Conservation (phyloP, 2,113 vertebrate species). For the Daboia siamensis region DNA sequence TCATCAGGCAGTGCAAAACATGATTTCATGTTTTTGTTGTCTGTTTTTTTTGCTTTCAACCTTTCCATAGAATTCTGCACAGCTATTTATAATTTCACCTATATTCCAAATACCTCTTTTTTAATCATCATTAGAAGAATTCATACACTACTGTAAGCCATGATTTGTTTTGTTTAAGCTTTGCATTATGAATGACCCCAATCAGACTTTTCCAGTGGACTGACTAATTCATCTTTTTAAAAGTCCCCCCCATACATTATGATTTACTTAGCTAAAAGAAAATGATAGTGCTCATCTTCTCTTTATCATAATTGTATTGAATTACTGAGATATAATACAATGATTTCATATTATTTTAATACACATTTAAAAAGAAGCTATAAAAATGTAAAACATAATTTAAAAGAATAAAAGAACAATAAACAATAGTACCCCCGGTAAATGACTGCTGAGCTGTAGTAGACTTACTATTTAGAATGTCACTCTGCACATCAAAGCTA, state of each 20-base stretch:
- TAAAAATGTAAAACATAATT: background rate
- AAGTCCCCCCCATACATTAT: background rate
- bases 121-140: background rate
- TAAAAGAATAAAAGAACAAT: background rate
- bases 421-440: background rate
- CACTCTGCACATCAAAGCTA: background rate
- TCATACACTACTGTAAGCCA: background rate
- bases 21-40: background rate
- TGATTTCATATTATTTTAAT: background rate
- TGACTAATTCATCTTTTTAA: background rate
- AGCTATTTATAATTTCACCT: no score
- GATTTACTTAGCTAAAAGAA: background rate
- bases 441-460: background rate
- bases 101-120: no score
- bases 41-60: background rate
- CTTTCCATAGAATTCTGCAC: background rate
- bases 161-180: background rate
- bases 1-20: background rate
- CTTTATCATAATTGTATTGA: background rate
- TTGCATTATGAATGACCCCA: background rate
- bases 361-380: background rate
- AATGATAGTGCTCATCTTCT: background rate
- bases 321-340: background rate
- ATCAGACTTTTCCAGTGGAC: background rate
- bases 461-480: background rate